Percentiles rank a stretch among this genome's conserved stretches.
Conservation (phyloP, 2,888 invertebrate genomes). For the Crioceris asparagi region DNA sequence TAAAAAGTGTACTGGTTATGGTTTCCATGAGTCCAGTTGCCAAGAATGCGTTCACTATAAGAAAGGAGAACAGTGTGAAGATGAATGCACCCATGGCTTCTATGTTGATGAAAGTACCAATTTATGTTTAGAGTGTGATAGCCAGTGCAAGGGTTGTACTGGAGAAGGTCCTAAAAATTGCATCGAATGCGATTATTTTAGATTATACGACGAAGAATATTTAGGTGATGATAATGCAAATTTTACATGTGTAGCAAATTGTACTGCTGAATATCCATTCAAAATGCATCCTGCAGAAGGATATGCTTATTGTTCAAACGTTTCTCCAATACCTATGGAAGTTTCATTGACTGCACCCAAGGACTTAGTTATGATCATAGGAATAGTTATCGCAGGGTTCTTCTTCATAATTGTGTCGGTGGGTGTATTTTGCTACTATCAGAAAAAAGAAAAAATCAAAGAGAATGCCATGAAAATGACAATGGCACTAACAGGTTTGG, state of each 20-base stretch:
- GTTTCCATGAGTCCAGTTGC: constrained; percentile 78
- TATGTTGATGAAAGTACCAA: constrained; percentile 66
- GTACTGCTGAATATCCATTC: constrained; percentile 68
- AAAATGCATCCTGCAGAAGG: constrained; percentile 62
- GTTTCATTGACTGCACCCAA: neutral
- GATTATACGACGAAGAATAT: constrained; percentile 49
- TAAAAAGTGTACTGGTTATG: constrained; percentile 77
- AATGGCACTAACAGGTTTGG: constrained; percentile 78
- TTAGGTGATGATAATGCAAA: constrained; percentile 42
- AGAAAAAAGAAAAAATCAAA: constrained; percentile 43
- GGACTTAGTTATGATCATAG: constrained; percentile 18
- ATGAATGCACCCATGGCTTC: constrained; percentile 77
- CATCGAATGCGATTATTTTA: constrained; percentile 63
- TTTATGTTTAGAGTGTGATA: constrained; percentile 64
- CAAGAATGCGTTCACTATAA: constrained; percentile 78
- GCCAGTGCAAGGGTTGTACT: constrained; percentile 75
- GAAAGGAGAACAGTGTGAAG: constrained; percentile 81
- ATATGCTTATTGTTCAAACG: constrained; percentile 67
- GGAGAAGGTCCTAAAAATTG: constrained; percentile 72
- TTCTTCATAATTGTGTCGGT: constrained; percentile 18
- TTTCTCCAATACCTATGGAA: constrained; percentile 8
- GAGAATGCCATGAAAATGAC: constrained; percentile 90
- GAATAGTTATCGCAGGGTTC: constrained; percentile 15
- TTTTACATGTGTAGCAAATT: constrained; percentile 78
- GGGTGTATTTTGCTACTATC: constrained; percentile 20